A percentile compares a stretch with the other conserved stretches of the same genome.
Conservation (phyloP, 53 echinoderm and acorn worm species). For the Echinometra lucunter region DNA sequence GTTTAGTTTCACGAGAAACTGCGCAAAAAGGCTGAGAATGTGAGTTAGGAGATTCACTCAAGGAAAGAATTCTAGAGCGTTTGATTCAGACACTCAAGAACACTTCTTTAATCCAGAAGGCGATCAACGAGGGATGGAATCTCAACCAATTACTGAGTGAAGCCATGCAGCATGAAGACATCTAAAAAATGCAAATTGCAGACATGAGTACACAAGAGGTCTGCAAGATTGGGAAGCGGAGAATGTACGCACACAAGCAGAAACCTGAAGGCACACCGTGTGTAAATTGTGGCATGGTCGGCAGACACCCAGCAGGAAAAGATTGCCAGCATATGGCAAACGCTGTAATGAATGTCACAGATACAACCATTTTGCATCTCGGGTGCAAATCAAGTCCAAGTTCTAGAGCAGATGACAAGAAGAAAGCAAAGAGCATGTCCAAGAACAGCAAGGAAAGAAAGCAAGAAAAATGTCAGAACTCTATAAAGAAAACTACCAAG, state of each 20-base stretch:
- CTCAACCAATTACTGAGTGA: constrained; percentile 40
- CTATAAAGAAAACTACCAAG: too few species aligned
- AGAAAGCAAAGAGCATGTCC: too few species aligned
- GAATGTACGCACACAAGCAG: constrained; percentile 11
- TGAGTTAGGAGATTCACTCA: constrained; percentile 57
- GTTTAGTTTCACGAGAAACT: too few species aligned
- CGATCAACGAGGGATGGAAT: constrained; percentile 51
- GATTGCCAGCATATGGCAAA: constrained; percentile 24
- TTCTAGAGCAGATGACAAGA: background rate
- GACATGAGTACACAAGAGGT: background rate
- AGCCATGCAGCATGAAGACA: constrained; percentile 24
- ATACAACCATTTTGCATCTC: constrained; percentile 1
- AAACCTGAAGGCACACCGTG: constrained; percentile 1
- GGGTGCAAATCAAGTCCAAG: constrained; percentile 49
- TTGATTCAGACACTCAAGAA: constrained; percentile 60
- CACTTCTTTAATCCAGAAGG: background rate
- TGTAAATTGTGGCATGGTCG: constrained; percentile 5
- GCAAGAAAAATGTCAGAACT: too few species aligned
- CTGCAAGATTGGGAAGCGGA: background rate
- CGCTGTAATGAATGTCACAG: background rate
- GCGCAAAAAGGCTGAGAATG: constrained; percentile 75
- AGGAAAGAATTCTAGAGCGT: constrained; percentile 76
- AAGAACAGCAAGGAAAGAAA: too few species aligned
- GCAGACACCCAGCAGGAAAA: background rate
- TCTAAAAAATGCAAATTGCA: constrained; percentile 9